Conservation (phyloP, 2,888 invertebrate species). For the Caenorhabditis plicata region DNA sequence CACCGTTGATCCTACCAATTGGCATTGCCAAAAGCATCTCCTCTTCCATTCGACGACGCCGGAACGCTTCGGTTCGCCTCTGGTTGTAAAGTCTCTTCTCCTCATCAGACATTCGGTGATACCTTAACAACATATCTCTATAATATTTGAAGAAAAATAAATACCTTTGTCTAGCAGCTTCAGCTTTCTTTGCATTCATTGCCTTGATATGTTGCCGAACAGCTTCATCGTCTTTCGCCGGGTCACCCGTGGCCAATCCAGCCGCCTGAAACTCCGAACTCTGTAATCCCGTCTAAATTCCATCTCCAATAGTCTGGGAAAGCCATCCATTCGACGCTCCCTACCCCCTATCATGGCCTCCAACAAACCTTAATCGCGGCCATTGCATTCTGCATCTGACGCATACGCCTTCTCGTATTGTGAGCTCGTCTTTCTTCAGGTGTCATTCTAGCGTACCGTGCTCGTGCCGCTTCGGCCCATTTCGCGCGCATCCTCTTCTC, state of each 20-base stretch:
- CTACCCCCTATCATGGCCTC: neutral
- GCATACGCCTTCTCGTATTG: conserved; percentile 58
- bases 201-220: conserved; percentile 56
- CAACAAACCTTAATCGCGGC: conserved; percentile 42
- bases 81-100: conserved; percentile 63
- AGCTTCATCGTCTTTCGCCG: conserved; percentile 55
- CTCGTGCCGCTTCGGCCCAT: conserved; percentile 64
- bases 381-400: conserved; percentile 58
- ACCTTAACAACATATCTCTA: conserved; percentile 22
- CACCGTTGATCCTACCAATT: conserved; percentile 62
- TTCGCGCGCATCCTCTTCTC: conserved; percentile 63
- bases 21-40: conserved; percentile 63
- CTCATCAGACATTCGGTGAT: conserved; percentile 55
- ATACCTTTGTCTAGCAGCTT: conserved; percentile 57
- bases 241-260: conserved; percentile 43
- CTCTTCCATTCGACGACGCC: conserved; percentile 62
- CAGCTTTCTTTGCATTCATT: conserved; percentile 62
- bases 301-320: neutral
- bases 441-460: conserved; percentile 52
- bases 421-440: conserved; percentile 59
- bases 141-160: neutral
- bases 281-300: conserved; percentile 4
- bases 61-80: conserved; percentile 60
- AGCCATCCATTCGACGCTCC: too few relatives aligned
- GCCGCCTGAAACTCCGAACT: conserved; percentile 26